A percentile compares a stretch with the other conserved stretches of the same genome.
phyloP scores from a whole-genome alignment of 2,797 vertebrate genomes.

The Scarus forsteni region DNA sequence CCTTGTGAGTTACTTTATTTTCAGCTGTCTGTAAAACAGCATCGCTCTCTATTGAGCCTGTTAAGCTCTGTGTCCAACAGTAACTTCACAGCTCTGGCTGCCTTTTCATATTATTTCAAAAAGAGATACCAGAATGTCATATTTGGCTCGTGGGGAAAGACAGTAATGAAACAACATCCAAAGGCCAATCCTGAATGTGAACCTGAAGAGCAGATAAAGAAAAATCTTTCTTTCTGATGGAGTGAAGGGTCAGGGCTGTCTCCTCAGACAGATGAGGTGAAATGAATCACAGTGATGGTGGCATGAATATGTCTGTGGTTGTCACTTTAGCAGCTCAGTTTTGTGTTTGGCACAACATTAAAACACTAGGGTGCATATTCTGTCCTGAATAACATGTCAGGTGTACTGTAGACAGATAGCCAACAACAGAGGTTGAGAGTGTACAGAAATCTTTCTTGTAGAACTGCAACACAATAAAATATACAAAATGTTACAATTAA shows the following conservation, averaged over 20 bases:
- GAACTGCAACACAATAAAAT: no score
- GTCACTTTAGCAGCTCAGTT: not conserved
- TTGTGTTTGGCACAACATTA: not conserved
- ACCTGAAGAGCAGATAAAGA: not conserved
- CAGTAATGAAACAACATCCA: constrained; percentile 7
- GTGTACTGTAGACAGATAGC: no score
- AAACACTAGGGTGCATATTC: not conserved
- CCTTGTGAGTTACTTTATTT: constrained; percentile 21
- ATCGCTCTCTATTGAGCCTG: constrained; percentile 10
- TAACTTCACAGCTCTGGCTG: constrained; percentile 25
- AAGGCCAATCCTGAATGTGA: constrained; percentile 17
- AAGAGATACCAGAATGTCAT: constrained; percentile 8
- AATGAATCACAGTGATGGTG: not conserved
- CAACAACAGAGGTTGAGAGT: no score
- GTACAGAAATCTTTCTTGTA: no score
- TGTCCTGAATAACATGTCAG: no score
- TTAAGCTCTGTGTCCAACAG: constrained; percentile 36
- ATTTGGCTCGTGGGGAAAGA: not conserved
- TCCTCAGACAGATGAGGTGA: not conserved
- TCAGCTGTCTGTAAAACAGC: constrained; percentile 5
- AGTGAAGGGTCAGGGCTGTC: not conserved
- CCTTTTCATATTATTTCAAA: constrained; percentile 21
- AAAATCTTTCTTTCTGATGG: not conserved
- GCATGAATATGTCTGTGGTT: not conserved
- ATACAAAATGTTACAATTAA: no score